Evolutionary conservation across 2,888 invertebrate species (phyloP).

Genomic region (Lordiphosa fenestrarum): DNA sequence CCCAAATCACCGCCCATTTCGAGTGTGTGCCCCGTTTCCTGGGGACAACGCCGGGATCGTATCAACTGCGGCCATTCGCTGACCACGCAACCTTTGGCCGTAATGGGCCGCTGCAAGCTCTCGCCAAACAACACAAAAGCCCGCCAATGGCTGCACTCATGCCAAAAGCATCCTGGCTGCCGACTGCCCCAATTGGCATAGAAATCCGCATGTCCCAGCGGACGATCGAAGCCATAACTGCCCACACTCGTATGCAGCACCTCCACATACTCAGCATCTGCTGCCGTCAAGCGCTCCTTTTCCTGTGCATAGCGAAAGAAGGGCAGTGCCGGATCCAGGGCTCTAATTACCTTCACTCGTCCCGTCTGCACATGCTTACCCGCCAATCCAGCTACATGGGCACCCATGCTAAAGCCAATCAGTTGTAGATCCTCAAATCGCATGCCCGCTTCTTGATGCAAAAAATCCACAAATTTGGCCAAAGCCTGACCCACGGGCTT

Average conservation of each 20-base stretch:
- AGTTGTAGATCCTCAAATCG: conserved; percentile 71
- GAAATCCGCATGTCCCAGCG: conserved; percentile 82
- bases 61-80: conserved; percentile 65
- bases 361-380: conserved; percentile 78
- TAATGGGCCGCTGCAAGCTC: conserved; percentile 41
- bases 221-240: conserved; percentile 77
- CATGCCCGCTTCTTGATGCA: conserved; percentile 82
- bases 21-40: conserved; percentile 39
- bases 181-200: conserved; percentile 83
- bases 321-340: conserved; percentile 84
- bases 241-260: conserved; percentile 86
- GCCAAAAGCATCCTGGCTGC: conserved; percentile 83
- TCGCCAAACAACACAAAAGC: conserved; percentile 75
- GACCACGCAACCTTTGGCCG: conserved; percentile 60
- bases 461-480: conserved; percentile 84
- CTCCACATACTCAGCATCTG: conserved; percentile 87
- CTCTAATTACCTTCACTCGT: conserved; percentile 77
- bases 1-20: conserved; percentile 68
- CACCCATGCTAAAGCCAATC: conserved; percentile 83
- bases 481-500: conserved; percentile 82
- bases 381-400: conserved; percentile 83
- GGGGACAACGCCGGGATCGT: conserved; percentile 56
- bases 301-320: conserved; percentile 70
- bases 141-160: conserved; percentile 77
- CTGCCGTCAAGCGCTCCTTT: conserved; percentile 81